These are phyloP conservation scores for Drosophila demipolita DNA, from an alignment of 2,888 invertebrate species.

Conservation along the genomic window DNA sequence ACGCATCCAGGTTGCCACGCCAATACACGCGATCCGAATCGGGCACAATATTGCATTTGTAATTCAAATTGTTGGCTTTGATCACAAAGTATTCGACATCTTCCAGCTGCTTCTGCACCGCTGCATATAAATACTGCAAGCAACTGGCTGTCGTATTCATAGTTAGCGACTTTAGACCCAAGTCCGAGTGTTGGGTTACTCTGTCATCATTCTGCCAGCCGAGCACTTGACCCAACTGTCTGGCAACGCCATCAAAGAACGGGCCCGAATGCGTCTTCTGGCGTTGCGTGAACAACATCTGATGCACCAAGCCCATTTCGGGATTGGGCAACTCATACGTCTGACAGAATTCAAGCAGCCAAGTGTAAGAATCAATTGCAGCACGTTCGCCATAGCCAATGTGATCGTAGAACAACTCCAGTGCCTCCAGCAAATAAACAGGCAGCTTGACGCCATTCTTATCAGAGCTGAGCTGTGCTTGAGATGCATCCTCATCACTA, in stretches of 20 bases:
- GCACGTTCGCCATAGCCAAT: constrained; percentile 77
- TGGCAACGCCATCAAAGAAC: constrained; percentile 82
- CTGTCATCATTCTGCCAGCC: constrained; percentile 68
- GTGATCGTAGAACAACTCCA: constrained; percentile 83
- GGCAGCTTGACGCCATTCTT: constrained; percentile 68
- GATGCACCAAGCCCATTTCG: constrained; percentile 81
- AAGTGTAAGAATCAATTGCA: constrained; percentile 81
- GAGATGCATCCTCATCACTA: constrained; percentile 40
- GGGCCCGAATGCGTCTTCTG: constrained; percentile 83
- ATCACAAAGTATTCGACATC: constrained; percentile 83
- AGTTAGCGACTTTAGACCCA: constrained; percentile 80
- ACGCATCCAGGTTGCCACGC: constrained; percentile 85
- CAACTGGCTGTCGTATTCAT: constrained; percentile 74
- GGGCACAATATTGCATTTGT: constrained; percentile 85
- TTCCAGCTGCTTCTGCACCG: constrained; percentile 82
- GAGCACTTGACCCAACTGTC: constrained; percentile 78
- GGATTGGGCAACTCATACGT: constrained; percentile 71
- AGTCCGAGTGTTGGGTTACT: constrained; percentile 26
- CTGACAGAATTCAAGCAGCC: constrained; percentile 83
- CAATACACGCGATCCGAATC: constrained; percentile 85
- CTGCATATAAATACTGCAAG: constrained; percentile 74
- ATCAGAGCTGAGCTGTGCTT: constrained; percentile 56
- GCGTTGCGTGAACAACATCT: constrained; percentile 82
- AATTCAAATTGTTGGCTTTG: constrained; percentile 85
- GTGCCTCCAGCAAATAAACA: constrained; percentile 72